Evolutionary conservation across 2,113 vertebrate species (phyloP).

Genomic region (Tupaia chinensis): DNA sequence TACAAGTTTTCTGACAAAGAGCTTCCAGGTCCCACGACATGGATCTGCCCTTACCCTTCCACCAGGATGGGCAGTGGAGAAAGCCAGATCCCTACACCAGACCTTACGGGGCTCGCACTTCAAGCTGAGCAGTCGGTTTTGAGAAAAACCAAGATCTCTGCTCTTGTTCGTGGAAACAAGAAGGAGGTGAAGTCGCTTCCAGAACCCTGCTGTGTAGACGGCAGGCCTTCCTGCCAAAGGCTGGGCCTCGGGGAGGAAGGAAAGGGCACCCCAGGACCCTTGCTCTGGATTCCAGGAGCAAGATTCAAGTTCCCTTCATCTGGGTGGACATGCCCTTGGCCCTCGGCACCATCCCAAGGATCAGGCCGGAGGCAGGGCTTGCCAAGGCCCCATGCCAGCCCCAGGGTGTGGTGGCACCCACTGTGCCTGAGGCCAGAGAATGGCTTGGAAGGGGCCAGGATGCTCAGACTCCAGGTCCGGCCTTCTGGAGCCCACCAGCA

Average conservation of each 20-base stretch:
- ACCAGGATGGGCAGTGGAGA: conserved; percentile 39
- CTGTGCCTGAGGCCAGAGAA: not conserved
- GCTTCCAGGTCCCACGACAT: not conserved
- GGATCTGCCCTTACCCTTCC: not conserved
- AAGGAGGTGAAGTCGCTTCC: conserved; percentile 41
- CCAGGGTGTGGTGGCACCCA: not conserved
- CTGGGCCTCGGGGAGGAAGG: not conserved
- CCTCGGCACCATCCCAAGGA: not conserved
- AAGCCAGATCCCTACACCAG: not conserved
- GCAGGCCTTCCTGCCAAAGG: conserved; percentile 49
- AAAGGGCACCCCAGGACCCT: not conserved
- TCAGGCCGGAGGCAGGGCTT: not conserved
- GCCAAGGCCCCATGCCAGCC: too few relatives aligned
- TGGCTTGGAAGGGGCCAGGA: not conserved
- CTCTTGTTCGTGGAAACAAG: conserved; percentile 12
- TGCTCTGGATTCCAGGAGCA: not conserved
- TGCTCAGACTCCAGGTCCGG: not conserved
- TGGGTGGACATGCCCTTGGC: not conserved
- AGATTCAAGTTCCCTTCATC: conserved; percentile 43
- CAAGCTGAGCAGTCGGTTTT: conserved; percentile 41
- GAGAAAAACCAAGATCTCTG: conserved; percentile 42
- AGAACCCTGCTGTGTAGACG: conserved; percentile 57
- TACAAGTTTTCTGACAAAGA: not conserved
- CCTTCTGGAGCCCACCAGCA: not conserved
- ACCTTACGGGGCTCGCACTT: not conserved